These are phyloP conservation scores for Batillaria attramentaria DNA, from an alignment of 1,140 invertebrate species.

Conservation along the genomic window DNA sequence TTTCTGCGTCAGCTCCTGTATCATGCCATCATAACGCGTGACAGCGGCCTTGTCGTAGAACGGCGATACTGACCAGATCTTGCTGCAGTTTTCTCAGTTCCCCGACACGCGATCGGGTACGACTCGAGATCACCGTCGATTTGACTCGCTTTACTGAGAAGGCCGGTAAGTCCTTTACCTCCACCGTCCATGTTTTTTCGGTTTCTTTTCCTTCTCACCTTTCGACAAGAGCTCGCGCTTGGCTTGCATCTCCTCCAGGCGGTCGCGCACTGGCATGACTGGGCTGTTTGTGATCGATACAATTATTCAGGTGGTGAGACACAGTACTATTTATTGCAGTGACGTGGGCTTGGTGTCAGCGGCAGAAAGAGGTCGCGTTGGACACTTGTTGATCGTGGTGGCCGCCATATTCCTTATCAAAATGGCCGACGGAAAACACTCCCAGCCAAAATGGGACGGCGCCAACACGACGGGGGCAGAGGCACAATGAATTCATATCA, in stretches of 20 bases:
- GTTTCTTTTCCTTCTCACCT: slow-evolving; percentile 42
- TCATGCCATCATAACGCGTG: slow-evolving; percentile 34
- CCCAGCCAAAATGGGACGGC: too few relatives aligned
- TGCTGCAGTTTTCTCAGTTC: slow-evolving; percentile 50
- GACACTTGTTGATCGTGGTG: slow-evolving; percentile 2
- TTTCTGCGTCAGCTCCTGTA: slow-evolving; percentile 32
- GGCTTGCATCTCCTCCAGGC: slow-evolving; percentile 48
- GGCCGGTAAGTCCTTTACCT: slow-evolving; percentile 41
- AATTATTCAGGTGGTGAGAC: not conserved
- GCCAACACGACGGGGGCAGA: too few relatives aligned
- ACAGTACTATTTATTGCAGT: slow-evolving; percentile 22
- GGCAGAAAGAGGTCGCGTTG: not conserved
- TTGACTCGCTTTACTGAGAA: slow-evolving; percentile 45
- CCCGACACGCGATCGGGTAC: slow-evolving; percentile 43
- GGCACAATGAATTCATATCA: too few relatives aligned
- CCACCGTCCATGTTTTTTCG: slow-evolving; percentile 41
- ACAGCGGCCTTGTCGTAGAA: slow-evolving; percentile 37
- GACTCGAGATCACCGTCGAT: slow-evolving; percentile 44
- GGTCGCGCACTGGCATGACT: slow-evolving; percentile 52
- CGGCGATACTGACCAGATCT: slow-evolving; percentile 50
- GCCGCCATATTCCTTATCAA: not conserved
- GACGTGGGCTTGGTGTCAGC: slow-evolving; percentile 6
- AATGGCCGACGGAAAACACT: slow-evolving; percentile 11
- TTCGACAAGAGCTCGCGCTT: slow-evolving; percentile 47
- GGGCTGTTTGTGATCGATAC: slow-evolving; percentile 4